Base-by-base conservation (phyloP, 1,140 invertebrate genomes). In the Drosophila carrolli region DNA sequence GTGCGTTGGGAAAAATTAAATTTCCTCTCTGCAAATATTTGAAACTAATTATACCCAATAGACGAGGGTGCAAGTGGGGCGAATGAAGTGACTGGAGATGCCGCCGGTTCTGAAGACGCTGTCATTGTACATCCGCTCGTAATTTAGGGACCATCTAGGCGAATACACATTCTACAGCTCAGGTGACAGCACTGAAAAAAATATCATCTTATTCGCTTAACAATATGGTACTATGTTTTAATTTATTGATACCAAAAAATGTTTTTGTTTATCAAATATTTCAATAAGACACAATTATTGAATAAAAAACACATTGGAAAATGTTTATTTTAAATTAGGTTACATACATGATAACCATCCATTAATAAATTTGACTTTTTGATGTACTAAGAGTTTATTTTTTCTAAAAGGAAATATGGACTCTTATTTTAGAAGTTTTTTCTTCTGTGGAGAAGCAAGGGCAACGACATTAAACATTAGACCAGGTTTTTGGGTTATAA, bases 1-100 rank as follows among this genome's bases (percentile, higher is more conserved):
- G 67, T 79, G 83, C 79, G 75, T 83, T 47, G 74, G 56, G 71
- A 76, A 75, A 88, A 86, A 86, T 86, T 75, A 83, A 86, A 86
- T 83, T 90, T 90, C 72, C 75, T 79, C 50, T 73, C 63, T 47
- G 76, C 76, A 90, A 90, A 90, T 90, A 86, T 90, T 90, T 78
- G 86, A 86, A 90, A 90, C 86, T 90, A 90, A 90, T 90, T 90
- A 90, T 90, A 78, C 86, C 86, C 86, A 82, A 90, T 90, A 90
- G 81, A 81, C 72, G 23, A 11, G 48, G 50, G 61, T 40, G 82
- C 71, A 60, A 68, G 75, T 63, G 51, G 23, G 38, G 44, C 40
- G 23, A 23, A 8, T 38, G 35, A 23, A 72, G 43, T 50, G 50
- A 60, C 54, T 29, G 47, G 44, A 54, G 37, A 23, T 62, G 57